A percentile compares a stretch with the other conserved stretches of the same genome.
Evolutionary conservation across 2,113 vertebrate species (phyloP).

Genomic region (Fulmarus glacialis): DNA sequence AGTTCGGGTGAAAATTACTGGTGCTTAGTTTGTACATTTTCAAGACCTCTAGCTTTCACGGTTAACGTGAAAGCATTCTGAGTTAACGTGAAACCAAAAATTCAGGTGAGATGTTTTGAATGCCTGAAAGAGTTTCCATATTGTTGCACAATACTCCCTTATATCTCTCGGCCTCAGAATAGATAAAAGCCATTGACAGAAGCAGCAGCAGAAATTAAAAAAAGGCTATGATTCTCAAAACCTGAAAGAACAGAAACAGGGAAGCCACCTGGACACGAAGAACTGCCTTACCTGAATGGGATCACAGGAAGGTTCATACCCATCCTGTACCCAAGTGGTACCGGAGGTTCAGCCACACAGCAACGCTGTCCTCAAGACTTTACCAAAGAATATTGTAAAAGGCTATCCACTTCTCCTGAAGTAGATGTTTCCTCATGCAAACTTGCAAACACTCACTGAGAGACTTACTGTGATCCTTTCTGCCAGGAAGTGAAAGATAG

Average conservation of each 20-base stretch:
- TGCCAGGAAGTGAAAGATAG: not conserved
- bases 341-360: not conserved
- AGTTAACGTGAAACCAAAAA: not conserved
- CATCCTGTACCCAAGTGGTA: not conserved
- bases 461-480: not conserved
- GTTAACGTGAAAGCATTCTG: not conserved
- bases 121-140: not conserved
- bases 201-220: not conserved
- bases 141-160: not conserved
- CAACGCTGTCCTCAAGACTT: not conserved
- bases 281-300: not conserved
- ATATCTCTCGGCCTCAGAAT: not conserved
- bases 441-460: not conserved
- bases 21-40: not conserved
- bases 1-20: conserved; percentile 38
- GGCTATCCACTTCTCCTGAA: not conserved
- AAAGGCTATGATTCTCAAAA: not conserved
- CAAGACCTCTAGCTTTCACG: conserved; percentile 41
- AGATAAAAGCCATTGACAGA: not conserved
- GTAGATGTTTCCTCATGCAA: not conserved
- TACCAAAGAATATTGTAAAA: not conserved
- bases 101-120: not conserved
- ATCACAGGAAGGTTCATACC: not conserved
- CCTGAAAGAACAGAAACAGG: not conserved
- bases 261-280: not conserved